Conservation (phyloP, 2,888 invertebrate species). For the Drosophila sordidapex region DNA sequence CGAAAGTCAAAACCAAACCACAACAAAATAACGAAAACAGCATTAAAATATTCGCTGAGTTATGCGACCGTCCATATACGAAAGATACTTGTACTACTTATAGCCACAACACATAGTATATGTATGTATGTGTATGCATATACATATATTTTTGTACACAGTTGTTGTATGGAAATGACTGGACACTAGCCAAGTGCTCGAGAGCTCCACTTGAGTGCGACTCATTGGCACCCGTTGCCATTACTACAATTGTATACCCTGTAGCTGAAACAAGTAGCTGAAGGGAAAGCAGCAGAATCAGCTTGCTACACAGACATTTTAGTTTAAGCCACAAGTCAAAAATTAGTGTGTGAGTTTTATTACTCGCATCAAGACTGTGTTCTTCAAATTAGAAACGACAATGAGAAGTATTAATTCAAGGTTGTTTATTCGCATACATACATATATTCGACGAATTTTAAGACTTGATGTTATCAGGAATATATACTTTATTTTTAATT, state of each 20-base stretch:
- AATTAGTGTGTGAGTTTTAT: background rate
- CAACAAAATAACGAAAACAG: slow-evolving; percentile 8
- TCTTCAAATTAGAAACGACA: background rate
- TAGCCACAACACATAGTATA: slow-evolving; percentile 13
- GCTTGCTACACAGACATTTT: background rate
- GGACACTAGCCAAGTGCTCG: slow-evolving; percentile 30
- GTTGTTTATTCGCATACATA: background rate
- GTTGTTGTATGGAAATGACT: slow-evolving; percentile 38
- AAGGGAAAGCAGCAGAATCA: background rate
- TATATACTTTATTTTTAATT: background rate
- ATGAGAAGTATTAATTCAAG: background rate
- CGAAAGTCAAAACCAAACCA: slow-evolving; percentile 27
- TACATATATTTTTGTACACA: background rate
- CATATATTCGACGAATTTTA: background rate
- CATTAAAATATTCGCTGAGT: slow-evolving; percentile 32
- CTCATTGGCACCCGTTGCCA: slow-evolving; percentile 47
- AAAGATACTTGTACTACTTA: slow-evolving; percentile 51
- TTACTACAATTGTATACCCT: slow-evolving; percentile 25
- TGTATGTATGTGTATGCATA: background rate
- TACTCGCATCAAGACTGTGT: background rate
- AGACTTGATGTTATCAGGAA: background rate
- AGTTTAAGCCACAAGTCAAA: background rate
- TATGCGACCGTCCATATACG: slow-evolving; percentile 45
- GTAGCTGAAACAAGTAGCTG: background rate
- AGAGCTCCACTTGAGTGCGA: slow-evolving; percentile 21